These are phyloP conservation scores for Drosophila athabasca DNA, from an alignment of 1,140 invertebrate genomes.

Conservation along the genomic window DNA sequence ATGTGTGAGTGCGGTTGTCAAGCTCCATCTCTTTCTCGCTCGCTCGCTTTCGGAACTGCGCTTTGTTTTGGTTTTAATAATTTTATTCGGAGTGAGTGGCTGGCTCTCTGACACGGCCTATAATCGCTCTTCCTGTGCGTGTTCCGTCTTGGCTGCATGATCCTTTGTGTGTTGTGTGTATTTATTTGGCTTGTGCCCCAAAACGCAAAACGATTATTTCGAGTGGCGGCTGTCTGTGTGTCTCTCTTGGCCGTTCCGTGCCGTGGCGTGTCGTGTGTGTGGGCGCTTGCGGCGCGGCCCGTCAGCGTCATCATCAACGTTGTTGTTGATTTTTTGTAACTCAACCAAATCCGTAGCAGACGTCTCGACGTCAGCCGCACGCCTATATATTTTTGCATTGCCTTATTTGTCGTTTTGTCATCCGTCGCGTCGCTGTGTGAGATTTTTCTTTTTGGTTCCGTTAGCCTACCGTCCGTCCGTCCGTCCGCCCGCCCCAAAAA, in stretches of 20 bases:
- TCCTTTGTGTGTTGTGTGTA: constrained; percentile 60
- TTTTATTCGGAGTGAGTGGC: constrained; percentile 25
- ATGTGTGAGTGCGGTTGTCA: too few relatives aligned
- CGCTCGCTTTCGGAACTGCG: constrained; percentile 23
- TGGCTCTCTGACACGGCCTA: constrained; percentile 18
- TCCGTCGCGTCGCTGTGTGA: constrained; percentile 31
- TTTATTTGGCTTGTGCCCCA: too few relatives aligned
- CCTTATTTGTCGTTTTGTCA: constrained; percentile 77
- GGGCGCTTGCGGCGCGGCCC: constrained; percentile 48
- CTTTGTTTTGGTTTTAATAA: constrained; percentile 65
- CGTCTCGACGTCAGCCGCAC: constrained; percentile 68
- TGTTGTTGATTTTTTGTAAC: constrained; percentile 64
- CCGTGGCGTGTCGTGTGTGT: constrained; percentile 44
- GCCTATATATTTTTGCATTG: constrained; percentile 76
- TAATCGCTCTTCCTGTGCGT: constrained; percentile 61
- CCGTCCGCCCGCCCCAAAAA: constrained; percentile 65
- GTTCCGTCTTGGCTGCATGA: constrained; percentile 57
- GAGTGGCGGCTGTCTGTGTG: constrained; percentile 18
- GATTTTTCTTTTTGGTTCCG: constrained; percentile 60
- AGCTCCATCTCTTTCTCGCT: constrained; percentile 7
- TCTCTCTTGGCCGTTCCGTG: constrained; percentile 14
- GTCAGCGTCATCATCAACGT: constrained; percentile 64
- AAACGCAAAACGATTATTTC: constrained; percentile 33
- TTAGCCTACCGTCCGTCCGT: constrained; percentile 36
- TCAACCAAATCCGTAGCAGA: constrained; percentile 75